Evolutionary conservation across 2,113 vertebrate genomes (phyloP), one percentile per base, ranked within the genome.

Genomic region (Anser brachyrhynchus): DNA sequence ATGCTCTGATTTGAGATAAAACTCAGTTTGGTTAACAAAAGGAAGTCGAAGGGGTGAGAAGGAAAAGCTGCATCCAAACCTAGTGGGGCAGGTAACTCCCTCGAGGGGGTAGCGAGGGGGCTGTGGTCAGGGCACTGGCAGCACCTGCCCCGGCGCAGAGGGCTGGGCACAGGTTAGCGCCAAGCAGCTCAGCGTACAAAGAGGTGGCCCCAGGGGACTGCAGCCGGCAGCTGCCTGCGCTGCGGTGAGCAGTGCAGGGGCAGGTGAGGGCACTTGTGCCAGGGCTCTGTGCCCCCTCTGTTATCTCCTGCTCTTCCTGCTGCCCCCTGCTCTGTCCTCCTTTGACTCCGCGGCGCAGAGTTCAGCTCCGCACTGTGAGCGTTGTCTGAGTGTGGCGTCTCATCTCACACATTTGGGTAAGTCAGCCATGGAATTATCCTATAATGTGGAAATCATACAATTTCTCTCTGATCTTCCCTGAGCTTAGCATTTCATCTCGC

Each of bases 381-480:
- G 14, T 62, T 92, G 87, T 71, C 93, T n/a, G 44, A 77, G 87
- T n/a, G 92, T 2, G 37, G 55, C 0, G 52, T 80, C 89, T 96
- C 95, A 89, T 91, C 92, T 87, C 4, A 9, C 76, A 55, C 64
- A 6, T 89, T 55, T 85, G 84, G 93, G 70, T 79, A 97, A 97
- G 90, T 96, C 96, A 97, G 96, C 88, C 96, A 62, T 96, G 95
- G 96, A 96, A 97, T 96, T 95, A 96, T 96, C 95, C 96, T 86
- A 76, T 96, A 96, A 96, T 94, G 93, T 97, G 94, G 96, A 96
- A 96, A 95, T 96, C 93, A 92, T 91, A 92, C 97, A 83, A 93
- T 95, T 97, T 96, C 95, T 86, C 96, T 96, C 97, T 97, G 97
- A 97, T 96, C 97, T 96, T 97, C 88, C 95, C 93, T 44, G 71